Percentiles rank a stretch among this genome's conserved stretches.
Evolutionary conservation across 1,140 invertebrate species (phyloP).

Genomic region (Marisa cornuarietis): DNA sequence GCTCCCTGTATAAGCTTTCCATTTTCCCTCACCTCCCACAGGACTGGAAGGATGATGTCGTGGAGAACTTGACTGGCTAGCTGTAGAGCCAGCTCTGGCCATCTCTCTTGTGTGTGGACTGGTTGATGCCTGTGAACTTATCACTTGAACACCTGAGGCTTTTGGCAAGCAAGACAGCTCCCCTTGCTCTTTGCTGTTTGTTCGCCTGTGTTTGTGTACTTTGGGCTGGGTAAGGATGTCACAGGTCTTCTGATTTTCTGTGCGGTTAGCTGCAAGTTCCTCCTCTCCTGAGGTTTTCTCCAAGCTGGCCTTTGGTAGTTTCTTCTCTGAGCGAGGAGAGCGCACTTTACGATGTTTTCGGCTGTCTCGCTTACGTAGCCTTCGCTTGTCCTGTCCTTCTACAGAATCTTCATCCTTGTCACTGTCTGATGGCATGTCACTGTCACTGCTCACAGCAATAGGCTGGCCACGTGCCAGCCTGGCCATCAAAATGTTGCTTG

Average conservation of each 20-base stretch:
- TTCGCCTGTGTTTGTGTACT: conserved; percentile 41
- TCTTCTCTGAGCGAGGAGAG: conserved; percentile 37
- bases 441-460: conserved; percentile 35
- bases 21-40: no score
- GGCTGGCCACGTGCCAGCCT: conserved; percentile 34
- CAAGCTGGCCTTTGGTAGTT: not conserved
- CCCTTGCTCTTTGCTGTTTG: conserved; percentile 25
- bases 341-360: conserved; percentile 38
- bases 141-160: no score
- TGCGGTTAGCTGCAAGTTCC: conserved; percentile 25
- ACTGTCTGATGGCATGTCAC: conserved; percentile 43
- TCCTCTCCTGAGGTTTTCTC: conserved; percentile 25
- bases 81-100: no score
- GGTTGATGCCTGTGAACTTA: not conserved
- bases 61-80: no score
- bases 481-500: conserved; percentile 50
- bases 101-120: no score
- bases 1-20: no score
- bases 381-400: conserved; percentile 37
- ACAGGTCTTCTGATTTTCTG: conserved; percentile 21
- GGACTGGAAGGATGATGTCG: no score
- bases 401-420: conserved; percentile 45
- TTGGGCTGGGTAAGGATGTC: conserved; percentile 43
- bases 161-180: conserved; percentile 8
- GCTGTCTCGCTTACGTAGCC: conserved; percentile 25